A percentile compares a stretch with the other conserved stretches of the same genome.
Evolutionary conservation across 2,888 invertebrate genomes (phyloP).

Genomic region (Epiperipatus broadwayi): DNA sequence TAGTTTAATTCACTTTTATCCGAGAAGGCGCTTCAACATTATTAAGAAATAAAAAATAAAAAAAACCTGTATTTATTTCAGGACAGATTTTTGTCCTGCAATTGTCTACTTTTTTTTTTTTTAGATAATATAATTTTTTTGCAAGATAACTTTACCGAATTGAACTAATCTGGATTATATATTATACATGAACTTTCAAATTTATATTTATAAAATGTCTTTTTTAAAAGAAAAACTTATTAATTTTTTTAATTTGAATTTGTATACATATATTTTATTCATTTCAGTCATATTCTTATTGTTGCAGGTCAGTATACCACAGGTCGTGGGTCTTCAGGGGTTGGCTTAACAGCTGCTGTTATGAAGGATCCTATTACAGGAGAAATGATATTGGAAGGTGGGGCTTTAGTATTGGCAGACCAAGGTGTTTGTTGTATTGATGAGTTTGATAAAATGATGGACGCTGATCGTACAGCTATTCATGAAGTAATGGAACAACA

Average conservation of each 20-base stretch:
- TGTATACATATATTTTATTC: conserved; percentile 9
- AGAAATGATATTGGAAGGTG: conserved; percentile 92
- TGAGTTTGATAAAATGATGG: conserved; percentile 99
- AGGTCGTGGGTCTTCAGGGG: conserved; percentile 86
- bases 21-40: too few species aligned
- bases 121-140: conserved; percentile 4
- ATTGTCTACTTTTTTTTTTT: conserved; percentile 13
- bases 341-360: conserved; percentile 96
- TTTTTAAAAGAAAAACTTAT: neutral
- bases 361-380: conserved; percentile 92
- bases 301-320: conserved; percentile 67
- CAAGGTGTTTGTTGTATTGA: conserved; percentile 97
- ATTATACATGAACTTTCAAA: conserved; percentile 6
- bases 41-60: too few species aligned
- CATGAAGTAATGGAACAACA: conserved; percentile 99
- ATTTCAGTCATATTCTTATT: too few species aligned
- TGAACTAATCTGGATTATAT: conserved; percentile 4
- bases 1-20: too few species aligned
- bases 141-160: neutral
- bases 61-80: too few species aligned
- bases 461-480: conserved; percentile 77
- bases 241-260: conserved; percentile 1
- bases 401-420: conserved; percentile 86
- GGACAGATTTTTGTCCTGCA: too few species aligned
- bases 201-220: neutral